A percentile compares a stretch with the other conserved stretches of the same genome.
Evolutionary conservation across 1,140 invertebrate genomes (phyloP).

Genomic region (Diorhabda carinulata): DNA sequence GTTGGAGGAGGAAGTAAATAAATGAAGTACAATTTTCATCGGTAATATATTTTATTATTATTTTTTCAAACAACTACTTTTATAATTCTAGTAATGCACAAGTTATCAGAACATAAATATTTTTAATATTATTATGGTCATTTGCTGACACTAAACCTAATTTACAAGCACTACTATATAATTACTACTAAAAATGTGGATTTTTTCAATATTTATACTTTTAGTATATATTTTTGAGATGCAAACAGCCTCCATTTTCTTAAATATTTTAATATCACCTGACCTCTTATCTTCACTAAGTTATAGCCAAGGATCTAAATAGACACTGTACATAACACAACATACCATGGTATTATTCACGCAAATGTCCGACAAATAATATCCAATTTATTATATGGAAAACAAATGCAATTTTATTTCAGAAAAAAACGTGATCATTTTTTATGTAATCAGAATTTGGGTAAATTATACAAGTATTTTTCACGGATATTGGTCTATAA

Average conservation of each 20-base stretch:
- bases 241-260: constrained; percentile 21
- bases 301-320: constrained; percentile 23
- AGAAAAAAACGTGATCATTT: neutral
- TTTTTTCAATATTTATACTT: constrained; percentile 4
- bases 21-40: constrained; percentile 9
- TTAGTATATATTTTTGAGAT: neutral
- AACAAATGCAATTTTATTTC: neutral
- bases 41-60: constrained; percentile 23
- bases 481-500: too few relatives aligned
- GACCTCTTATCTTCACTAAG: constrained; percentile 23
- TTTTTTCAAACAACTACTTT: constrained; percentile 29
- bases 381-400: neutral
- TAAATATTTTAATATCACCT: constrained; percentile 31
- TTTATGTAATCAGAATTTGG: too few relatives aligned
- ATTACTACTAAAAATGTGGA: constrained; percentile 6
- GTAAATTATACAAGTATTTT: too few relatives aligned
- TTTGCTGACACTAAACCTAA: constrained; percentile 21
- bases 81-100: constrained; percentile 27
- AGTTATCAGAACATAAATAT: constrained; percentile 21
- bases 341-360: neutral
- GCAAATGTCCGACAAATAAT: neutral
- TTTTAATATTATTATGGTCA: constrained; percentile 6
- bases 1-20: neutral
- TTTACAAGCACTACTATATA: constrained; percentile 19
- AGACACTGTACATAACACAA: constrained; percentile 32